phyloP scores from a whole-genome alignment of 2,797 vertebrate genomes.

The Iguana delicatissima region DNA sequence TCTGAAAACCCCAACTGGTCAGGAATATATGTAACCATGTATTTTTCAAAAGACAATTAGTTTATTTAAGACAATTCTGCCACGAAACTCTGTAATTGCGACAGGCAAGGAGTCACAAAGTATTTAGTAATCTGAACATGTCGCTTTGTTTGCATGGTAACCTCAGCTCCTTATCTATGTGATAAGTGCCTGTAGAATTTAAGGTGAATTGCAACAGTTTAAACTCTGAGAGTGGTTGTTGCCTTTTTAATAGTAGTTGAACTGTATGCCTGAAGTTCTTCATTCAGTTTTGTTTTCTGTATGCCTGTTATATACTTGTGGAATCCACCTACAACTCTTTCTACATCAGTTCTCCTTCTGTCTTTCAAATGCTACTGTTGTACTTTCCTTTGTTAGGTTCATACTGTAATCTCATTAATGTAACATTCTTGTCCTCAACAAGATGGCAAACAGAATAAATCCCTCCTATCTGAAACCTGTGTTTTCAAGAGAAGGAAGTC shows the following conservation, averaged over 20 bases:
- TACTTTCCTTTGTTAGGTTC: neutral
- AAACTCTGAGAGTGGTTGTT: neutral
- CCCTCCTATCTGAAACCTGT: no score
- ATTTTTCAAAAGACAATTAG: neutral
- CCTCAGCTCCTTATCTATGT: neutral
- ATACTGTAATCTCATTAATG: neutral
- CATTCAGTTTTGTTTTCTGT: no score
- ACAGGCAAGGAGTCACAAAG: neutral
- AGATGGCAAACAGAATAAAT: neutral
- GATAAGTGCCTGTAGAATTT: neutral
- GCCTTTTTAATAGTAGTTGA: neutral
- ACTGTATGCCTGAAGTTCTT: neutral
- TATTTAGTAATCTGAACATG: neutral
- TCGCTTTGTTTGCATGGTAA: neutral
- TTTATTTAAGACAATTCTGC: neutral
- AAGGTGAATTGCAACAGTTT: neutral
- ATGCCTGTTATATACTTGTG: neutral
- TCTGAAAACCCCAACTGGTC: neutral
- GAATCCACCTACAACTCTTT: neutral
- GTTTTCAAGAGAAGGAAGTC: neutral
- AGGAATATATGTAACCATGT: neutral
- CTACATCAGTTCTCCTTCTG: neutral
- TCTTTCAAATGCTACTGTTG: neutral
- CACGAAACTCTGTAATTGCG: neutral
- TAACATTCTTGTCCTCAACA: neutral